These are phyloP conservation scores for human DNA, from an alignment of 2,113 vertebrate genomes.

Conservation along the genomic window DNA sequence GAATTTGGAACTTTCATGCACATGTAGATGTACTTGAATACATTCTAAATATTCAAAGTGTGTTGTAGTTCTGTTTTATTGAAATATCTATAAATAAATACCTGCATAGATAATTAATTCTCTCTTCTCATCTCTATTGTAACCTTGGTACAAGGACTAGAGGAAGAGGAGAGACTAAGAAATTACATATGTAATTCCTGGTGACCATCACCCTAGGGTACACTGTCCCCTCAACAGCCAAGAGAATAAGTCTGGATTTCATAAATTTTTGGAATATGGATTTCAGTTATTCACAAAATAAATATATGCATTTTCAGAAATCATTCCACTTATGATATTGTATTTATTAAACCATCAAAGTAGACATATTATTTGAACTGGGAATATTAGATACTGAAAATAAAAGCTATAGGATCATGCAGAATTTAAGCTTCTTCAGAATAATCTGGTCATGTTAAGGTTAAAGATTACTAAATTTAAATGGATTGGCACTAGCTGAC, in stretches of 20 bases:
- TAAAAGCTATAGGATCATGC: background rate
- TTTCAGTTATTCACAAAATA: constrained; percentile 29
- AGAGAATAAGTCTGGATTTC: background rate
- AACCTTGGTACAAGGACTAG: background rate
- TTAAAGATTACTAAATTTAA: background rate
- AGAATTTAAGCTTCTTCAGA: background rate
- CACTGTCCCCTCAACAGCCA: background rate
- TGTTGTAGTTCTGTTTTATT: background rate
- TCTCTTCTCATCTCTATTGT: background rate
- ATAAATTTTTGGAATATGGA: background rate
- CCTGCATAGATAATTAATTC: background rate
- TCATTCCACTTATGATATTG: background rate
- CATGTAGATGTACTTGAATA: background rate
- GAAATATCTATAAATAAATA: background rate
- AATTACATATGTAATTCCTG: background rate
- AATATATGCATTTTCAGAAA: background rate
- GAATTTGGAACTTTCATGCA: background rate
- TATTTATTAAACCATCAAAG: background rate
- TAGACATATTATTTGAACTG: background rate
- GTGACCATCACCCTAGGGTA: background rate
- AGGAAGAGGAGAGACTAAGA: background rate
- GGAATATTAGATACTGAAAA: background rate
- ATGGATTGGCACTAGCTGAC: background rate
- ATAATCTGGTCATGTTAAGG: background rate
- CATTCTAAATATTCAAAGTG: background rate